These are phyloP conservation scores for Nomada fucata DNA, from an alignment of 2,888 invertebrate genomes.

Conservation along the genomic window DNA sequence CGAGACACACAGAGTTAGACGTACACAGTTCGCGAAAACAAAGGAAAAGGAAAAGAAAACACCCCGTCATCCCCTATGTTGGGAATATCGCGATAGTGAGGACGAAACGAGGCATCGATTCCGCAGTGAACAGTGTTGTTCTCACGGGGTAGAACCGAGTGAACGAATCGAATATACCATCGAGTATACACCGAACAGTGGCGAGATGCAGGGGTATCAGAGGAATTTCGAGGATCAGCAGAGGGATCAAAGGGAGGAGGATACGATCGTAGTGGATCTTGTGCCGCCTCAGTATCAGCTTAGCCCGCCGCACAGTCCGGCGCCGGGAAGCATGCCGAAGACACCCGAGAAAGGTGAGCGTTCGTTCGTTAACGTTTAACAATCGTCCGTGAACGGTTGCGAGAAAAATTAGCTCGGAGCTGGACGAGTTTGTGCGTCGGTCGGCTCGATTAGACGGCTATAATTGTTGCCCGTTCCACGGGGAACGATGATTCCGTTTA, in stretches of 20 bases:
- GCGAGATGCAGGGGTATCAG: conserved; percentile 75
- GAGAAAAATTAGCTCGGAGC: not conserved
- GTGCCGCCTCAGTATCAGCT: conserved; percentile 84
- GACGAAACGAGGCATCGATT: not conserved
- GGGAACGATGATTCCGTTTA: no score
- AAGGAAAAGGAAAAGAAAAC: not conserved
- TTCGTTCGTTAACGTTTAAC: not conserved
- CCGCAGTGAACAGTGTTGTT: conserved; percentile 1
- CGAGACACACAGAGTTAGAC: not conserved
- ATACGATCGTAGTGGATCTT: conserved; percentile 86
- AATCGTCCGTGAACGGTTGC: not conserved
- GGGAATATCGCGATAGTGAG: not conserved
- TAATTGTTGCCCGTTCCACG: no score
- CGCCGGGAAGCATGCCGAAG: conserved; percentile 63
- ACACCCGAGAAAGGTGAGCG: conserved; percentile 75
- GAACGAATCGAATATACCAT: not conserved
- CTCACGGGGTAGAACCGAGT: not conserved
- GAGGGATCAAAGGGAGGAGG: conserved; percentile 75
- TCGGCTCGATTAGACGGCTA: no score
- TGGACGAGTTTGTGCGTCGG: no score
- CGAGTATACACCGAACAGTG: no score
- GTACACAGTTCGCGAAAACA: not conserved
- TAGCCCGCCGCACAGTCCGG: conserved; percentile 78
- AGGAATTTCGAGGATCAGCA: conserved; percentile 78
- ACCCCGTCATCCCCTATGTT: not conserved